Conservation (phyloP, 2,113 vertebrate species). For the Tragelaphus imberbis region DNA sequence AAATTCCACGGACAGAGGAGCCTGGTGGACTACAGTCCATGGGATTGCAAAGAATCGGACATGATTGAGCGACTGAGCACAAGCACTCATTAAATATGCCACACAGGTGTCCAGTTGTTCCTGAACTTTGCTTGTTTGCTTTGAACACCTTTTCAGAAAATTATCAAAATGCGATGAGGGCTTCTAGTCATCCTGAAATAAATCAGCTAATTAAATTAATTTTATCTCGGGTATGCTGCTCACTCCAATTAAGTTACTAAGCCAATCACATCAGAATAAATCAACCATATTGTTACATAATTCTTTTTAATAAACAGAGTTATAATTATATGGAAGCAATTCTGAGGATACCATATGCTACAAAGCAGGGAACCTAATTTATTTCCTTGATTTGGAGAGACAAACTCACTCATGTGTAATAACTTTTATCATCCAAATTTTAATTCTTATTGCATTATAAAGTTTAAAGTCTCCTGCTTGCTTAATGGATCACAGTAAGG, state of each 20-base stretch:
- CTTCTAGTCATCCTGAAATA: constrained; percentile 73
- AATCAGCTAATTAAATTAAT: constrained; percentile 76
- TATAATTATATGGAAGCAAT: constrained; percentile 78
- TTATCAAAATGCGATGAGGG: neutral
- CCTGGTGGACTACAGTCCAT: neutral
- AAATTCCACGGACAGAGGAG: neutral
- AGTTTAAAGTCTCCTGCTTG: constrained; percentile 69
- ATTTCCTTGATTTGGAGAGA: constrained; percentile 80
- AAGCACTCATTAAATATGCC: neutral
- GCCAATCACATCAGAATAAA: constrained; percentile 80
- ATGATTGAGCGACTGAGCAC: neutral
- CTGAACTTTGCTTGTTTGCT: constrained; percentile 30
- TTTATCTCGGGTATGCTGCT: constrained; percentile 66
- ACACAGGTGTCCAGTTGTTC: neutral
- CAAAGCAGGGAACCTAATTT: constrained; percentile 79
- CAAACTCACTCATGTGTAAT: constrained; percentile 77
- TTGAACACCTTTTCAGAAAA: constrained; percentile 63
- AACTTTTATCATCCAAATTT: constrained; percentile 76
- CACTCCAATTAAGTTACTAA: constrained; percentile 81
- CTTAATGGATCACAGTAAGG: constrained; percentile 54
- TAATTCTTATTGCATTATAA: constrained; percentile 72
- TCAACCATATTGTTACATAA: constrained; percentile 82
- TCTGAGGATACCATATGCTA: constrained; percentile 83
- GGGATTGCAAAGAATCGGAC: neutral
- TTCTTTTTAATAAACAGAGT: constrained; percentile 82